Conservation (phyloP, 2,113 vertebrate genomes). For the Ovibos moschatus region DNA sequence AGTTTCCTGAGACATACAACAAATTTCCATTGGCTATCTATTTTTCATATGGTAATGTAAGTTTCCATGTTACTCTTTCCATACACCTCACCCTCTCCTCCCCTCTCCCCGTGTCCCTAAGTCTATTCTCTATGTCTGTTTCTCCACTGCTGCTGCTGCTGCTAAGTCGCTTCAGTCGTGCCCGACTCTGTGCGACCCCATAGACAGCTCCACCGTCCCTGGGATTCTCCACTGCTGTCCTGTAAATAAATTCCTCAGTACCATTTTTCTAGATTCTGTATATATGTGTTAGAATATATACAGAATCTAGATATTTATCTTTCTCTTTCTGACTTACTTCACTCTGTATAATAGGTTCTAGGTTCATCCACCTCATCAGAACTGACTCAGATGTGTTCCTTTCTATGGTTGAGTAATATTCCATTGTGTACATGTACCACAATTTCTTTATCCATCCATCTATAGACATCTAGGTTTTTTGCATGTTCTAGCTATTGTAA, state of each 20-base stretch:
- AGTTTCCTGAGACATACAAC: background rate
- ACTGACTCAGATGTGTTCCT: background rate
- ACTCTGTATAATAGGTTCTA: background rate
- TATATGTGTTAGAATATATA: background rate
- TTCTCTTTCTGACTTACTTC: background rate
- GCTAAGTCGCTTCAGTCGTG: background rate
- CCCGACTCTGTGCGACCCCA: no score
- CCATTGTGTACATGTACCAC: background rate
- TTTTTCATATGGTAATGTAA: background rate
- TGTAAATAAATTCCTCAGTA: background rate
- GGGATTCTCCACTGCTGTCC: background rate
- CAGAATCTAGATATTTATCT: background rate
- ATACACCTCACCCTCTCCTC: background rate
- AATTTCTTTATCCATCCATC: background rate
- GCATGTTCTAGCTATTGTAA: background rate
- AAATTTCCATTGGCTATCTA: background rate
- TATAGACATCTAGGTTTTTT: background rate
- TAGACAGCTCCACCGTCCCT: no score
- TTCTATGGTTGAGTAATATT: background rate
- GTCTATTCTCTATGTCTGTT: background rate
- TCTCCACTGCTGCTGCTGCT: background rate
- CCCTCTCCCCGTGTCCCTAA: rapidly evolving
- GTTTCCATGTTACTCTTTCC: background rate
- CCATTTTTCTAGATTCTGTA: background rate
- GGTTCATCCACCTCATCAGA: background rate